These are phyloP conservation scores for Drosophila merina DNA, from an alignment of 2,888 invertebrate genomes.

Conservation along the genomic window DNA sequence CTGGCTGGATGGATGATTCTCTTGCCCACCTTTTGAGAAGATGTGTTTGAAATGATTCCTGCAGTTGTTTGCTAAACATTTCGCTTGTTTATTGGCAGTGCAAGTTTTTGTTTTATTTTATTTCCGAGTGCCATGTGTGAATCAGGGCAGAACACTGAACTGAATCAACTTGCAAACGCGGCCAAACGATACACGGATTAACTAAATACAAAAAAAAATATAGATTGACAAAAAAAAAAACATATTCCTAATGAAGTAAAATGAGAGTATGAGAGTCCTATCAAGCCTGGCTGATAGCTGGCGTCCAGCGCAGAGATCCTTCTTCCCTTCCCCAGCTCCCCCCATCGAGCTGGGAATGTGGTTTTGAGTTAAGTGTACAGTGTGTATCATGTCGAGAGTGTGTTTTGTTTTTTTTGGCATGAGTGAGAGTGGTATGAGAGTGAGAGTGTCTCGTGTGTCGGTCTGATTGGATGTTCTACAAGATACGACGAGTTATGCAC, in stretches of 20 bases:
- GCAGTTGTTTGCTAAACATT: slow-evolving; percentile 43
- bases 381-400: not conserved
- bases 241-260: not conserved
- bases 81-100: slow-evolving; percentile 64
- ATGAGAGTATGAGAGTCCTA: slow-evolving; percentile 28
- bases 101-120: slow-evolving; percentile 56
- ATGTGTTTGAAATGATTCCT: slow-evolving; percentile 29
- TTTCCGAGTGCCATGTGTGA: slow-evolving; percentile 7
- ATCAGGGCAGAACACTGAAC: slow-evolving; percentile 8
- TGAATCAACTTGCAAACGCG: slow-evolving; percentile 22
- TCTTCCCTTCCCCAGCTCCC: not conserved
- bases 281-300: slow-evolving; percentile 11
- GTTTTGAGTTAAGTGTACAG: no score
- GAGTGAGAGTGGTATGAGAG: slow-evolving; percentile 6
- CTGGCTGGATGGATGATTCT: slow-evolving; percentile 18
- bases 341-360: no score
- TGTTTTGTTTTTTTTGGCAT: not conserved
- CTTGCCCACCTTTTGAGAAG: slow-evolving; percentile 3
- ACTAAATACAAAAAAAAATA: not conserved
- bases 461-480: slow-evolving; percentile 42
- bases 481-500: slow-evolving; percentile 73
- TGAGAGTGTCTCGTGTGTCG: slow-evolving; percentile 4
- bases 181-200: not conserved
- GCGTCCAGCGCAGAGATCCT: slow-evolving; percentile 43
- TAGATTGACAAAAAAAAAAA: not conserved